A percentile compares a stretch with the other conserved stretches of the same genome.
Conservation (phyloP, 2,888 invertebrate species). For the Theodoxus fluviatilis region DNA sequence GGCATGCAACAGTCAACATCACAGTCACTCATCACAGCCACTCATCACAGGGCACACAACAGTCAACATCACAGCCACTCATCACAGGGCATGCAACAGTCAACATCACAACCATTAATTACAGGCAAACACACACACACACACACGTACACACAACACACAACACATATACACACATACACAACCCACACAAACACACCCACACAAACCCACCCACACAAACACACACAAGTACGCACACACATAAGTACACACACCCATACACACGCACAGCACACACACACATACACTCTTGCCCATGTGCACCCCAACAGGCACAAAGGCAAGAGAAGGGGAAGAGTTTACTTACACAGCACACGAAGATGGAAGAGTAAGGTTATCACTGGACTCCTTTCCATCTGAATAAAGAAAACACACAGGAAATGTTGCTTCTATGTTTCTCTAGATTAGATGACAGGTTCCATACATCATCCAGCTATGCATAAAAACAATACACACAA, state of each 20-base stretch:
- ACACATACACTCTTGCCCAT: too few species aligned
- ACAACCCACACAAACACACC: too few species aligned
- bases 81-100: neutral
- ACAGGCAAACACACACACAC: neutral
- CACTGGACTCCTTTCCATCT: slow-evolving; percentile 99
- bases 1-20: slow-evolving; percentile 50
- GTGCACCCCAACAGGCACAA: too few species aligned
- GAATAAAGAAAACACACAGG: slow-evolving; percentile 36
- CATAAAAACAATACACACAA: too few species aligned
- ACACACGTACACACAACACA: neutral
- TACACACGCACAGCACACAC: too few species aligned
- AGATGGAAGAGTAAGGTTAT: slow-evolving; percentile 95
- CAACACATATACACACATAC: too few species aligned
- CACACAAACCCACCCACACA: too few species aligned
- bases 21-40: neutral
- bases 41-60: too few species aligned
- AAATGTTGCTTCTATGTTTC: neutral
- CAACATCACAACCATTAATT: neutral
- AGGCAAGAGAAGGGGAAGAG: neutral
- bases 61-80: slow-evolving; percentile 9
- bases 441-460: too few species aligned
- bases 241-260: too few species aligned
- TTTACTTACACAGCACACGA: slow-evolving; percentile 78
- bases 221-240: too few species aligned
- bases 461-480: too few species aligned